These are phyloP conservation scores for Caiman crocodilus DNA, from an alignment of 2,797 vertebrate species.

Conservation along the genomic window DNA sequence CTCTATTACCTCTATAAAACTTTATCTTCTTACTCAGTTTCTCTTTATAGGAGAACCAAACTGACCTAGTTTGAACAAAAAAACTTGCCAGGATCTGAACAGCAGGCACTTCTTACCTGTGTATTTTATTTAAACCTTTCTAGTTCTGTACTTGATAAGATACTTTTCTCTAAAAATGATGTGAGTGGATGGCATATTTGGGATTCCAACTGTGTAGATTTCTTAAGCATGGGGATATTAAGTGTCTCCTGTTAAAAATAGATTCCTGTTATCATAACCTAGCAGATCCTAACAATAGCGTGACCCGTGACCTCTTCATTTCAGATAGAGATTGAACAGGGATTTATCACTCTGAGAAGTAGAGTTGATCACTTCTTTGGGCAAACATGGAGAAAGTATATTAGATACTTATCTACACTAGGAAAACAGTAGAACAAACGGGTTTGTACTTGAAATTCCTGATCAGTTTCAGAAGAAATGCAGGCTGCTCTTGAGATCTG, in stretches of 20 bases:
- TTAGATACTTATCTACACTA: background rate
- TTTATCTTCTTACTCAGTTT: accelerated
- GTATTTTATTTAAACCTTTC: background rate
- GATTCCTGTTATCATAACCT: constrained; percentile 79
- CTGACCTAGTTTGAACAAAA: background rate
- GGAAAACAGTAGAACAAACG: background rate
- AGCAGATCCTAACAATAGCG: constrained; percentile 67
- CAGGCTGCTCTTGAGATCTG: background rate
- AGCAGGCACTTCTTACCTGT: background rate
- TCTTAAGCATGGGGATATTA: background rate
- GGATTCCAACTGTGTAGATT: background rate
- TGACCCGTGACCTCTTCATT: constrained; percentile 71
- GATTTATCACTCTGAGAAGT: background rate
- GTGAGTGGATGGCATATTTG: background rate
- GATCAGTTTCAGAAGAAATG: background rate
- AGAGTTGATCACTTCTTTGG: background rate
- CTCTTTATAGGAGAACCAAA: accelerated
- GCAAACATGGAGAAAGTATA: background rate
- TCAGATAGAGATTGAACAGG: background rate
- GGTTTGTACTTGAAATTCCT: background rate
- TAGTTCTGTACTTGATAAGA: background rate
- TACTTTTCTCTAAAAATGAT: background rate
- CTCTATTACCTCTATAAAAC: background rate
- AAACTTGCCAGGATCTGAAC: background rate
- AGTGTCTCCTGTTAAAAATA: background rate